phyloP scores from a whole-genome alignment of 2,113 vertebrate species.

The Forbesichthys agassizii region DNA sequence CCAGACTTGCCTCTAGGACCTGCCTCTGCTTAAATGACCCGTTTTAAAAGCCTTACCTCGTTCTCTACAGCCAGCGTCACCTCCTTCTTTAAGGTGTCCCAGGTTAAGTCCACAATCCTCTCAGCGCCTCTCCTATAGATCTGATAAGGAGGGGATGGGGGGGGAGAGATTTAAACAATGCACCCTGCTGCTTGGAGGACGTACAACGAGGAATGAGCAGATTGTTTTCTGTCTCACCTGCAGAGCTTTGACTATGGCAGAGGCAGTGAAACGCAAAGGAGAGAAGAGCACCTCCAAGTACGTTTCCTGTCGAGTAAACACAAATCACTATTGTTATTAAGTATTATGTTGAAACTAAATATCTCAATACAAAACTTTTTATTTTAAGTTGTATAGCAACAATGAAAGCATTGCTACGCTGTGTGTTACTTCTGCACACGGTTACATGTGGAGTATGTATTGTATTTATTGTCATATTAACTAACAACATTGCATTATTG shows the following conservation, averaged over 20 bases:
- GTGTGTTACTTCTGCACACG: too few relatives aligned
- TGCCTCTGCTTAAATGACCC: too few relatives aligned
- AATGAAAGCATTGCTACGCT: too few relatives aligned
- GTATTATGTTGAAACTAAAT: too few relatives aligned
- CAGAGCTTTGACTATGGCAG: slow-evolving; percentile 87
- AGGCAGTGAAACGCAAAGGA: slow-evolving; percentile 81
- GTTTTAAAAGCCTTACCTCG: slow-evolving; percentile 76
- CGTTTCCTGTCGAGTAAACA: slow-evolving; percentile 76
- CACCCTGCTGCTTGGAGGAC: too few relatives aligned
- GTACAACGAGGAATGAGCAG: neutral
- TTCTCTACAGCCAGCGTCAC: slow-evolving; percentile 90
- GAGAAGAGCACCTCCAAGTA: slow-evolving; percentile 87
- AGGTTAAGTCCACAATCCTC: slow-evolving; percentile 79
- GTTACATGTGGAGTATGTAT: neutral
- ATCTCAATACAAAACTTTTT: too few relatives aligned
- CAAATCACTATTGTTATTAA: neutral
- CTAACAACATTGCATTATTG: too few relatives aligned
- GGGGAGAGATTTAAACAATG: too few relatives aligned
- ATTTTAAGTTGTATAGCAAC: too few relatives aligned
- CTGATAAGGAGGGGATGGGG: slow-evolving; percentile 59
- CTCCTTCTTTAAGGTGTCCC: slow-evolving; percentile 90
- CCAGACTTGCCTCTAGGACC: too few relatives aligned
- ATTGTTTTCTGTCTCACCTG: slow-evolving; percentile 71
- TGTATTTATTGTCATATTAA: too few relatives aligned
- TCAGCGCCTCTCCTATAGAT: slow-evolving; percentile 87